Evolutionary conservation across 1,140 invertebrate genomes (phyloP).

Genomic region (Heterodera schachtii): DNA sequence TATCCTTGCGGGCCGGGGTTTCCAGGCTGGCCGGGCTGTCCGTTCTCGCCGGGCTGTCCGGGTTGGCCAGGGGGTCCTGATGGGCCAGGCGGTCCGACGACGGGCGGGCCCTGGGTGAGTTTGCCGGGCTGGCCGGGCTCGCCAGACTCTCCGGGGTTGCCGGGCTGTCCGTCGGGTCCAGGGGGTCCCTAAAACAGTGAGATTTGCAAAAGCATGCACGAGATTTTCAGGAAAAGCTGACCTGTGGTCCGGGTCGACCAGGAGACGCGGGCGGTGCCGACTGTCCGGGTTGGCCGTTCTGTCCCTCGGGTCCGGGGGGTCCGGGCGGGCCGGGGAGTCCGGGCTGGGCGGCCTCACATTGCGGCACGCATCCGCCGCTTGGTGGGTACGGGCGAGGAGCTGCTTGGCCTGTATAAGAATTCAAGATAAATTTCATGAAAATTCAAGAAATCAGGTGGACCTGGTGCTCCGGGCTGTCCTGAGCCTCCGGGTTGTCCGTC

Average conservation of each 20-base stretch:
- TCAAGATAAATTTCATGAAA: neutral
- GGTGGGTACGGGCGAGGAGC: neutral
- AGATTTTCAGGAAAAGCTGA: neutral
- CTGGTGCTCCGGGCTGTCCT: conserved; percentile 9
- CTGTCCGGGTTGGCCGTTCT: conserved; percentile 23
- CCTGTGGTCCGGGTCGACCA: conserved; percentile 33
- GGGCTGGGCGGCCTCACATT: conserved; percentile 10
- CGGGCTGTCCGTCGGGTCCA: conserved; percentile 31
- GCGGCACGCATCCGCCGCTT: neutral
- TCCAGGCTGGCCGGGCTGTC: conserved; percentile 17
- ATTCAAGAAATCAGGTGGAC: neutral
- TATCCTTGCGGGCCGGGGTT: conserved; percentile 16
- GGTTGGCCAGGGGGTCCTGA: conserved; percentile 10
- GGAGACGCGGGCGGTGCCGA: conserved; percentile 26
- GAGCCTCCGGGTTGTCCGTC: conserved; percentile 11
- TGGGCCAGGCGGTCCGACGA: conserved; percentile 40
- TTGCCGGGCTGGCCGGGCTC: conserved; percentile 4
- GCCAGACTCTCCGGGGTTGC: conserved; percentile 21
- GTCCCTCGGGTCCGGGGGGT: conserved; percentile 42
- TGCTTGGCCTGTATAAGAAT: neutral
- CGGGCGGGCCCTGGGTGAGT: conserved; percentile 26
- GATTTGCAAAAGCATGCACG: no score
- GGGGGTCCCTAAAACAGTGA: neutral
- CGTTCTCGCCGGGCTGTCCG: conserved; percentile 4
- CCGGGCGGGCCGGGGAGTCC: conserved; percentile 34